Evolutionary conservation across 1,140 invertebrate genomes (phyloP).

Genomic region (Macrosteles quadrilineatus): DNA sequence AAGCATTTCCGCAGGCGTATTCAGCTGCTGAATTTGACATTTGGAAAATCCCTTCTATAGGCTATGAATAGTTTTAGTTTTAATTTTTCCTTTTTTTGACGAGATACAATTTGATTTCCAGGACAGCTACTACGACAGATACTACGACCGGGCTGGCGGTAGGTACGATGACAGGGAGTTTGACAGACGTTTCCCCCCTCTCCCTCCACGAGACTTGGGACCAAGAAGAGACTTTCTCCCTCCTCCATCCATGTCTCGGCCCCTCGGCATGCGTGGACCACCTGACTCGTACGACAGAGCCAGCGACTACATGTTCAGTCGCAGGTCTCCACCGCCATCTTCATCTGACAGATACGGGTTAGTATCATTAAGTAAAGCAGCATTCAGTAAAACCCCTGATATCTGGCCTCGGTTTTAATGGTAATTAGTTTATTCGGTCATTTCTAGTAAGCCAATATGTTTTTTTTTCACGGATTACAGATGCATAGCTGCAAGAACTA

Average conservation of each 20-base stretch:
- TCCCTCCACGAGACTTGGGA: slow-evolving; percentile 60
- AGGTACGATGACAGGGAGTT: slow-evolving; percentile 75
- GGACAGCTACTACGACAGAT: slow-evolving; percentile 78
- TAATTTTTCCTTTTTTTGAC: not conserved
- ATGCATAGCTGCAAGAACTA: too few species aligned
- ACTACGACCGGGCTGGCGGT: slow-evolving; percentile 68
- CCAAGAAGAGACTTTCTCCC: slow-evolving; percentile 60
- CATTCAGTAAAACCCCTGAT: too few species aligned
- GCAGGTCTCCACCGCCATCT: slow-evolving; percentile 68
- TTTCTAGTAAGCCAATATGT: too few species aligned
- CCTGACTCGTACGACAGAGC: slow-evolving; percentile 56
- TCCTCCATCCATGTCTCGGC: slow-evolving; percentile 47
- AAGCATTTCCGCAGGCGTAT: too few species aligned
- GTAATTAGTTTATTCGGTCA: too few species aligned
- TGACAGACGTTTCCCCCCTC: slow-evolving; percentile 72
- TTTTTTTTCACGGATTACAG: too few species aligned
- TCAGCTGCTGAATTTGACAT: too few species aligned
- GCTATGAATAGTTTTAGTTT: not conserved
- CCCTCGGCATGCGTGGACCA: slow-evolving; percentile 54
- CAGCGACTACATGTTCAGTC: slow-evolving; percentile 80
- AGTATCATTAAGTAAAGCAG: too few species aligned
- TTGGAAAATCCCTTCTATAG: too few species aligned
- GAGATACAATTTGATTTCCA: slow-evolving; percentile 52
- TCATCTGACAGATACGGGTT: slow-evolving; percentile 57
- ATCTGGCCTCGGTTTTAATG: too few species aligned